A percentile compares a stretch with the other conserved stretches of the same genome.
Conservation (phyloP, 2,888 invertebrate genomes). For the Macrosiphum euphorbiae region DNA sequence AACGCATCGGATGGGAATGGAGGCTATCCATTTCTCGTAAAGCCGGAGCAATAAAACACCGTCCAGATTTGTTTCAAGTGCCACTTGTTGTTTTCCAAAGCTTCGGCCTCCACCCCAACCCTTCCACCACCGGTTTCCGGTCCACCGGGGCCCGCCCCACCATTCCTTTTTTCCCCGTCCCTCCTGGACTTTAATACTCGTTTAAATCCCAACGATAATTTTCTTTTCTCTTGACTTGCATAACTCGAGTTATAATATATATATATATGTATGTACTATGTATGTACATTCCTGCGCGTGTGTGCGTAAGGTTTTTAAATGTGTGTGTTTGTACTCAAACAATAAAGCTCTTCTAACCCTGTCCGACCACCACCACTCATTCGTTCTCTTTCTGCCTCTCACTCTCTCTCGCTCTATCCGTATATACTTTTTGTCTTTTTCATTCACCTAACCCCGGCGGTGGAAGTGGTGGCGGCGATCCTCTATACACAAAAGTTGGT, state of each 20-base stretch:
- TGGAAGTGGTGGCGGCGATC: neutral
- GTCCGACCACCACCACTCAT: neutral
- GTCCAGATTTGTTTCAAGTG: slow-evolving; percentile 52
- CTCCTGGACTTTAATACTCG: neutral
- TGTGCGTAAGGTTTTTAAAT: neutral
- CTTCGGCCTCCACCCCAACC: neutral
- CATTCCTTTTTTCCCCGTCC: neutral
- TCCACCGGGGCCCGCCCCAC: neutral
- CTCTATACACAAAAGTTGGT: neutral
- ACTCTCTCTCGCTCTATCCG: neutral
- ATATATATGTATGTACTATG: neutral
- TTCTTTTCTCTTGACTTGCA: slow-evolving; percentile 35
- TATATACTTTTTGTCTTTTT: neutral
- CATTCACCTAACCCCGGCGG: neutral
- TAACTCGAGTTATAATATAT: slow-evolving; percentile 28
- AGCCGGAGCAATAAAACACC: slow-evolving; percentile 59
- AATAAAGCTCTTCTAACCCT: neutral
- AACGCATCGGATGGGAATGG: slow-evolving; percentile 16
- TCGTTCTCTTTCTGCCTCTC: neutral
- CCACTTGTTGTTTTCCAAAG: slow-evolving; percentile 63
- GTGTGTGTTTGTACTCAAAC: neutral
- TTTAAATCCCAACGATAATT: slow-evolving; percentile 53
- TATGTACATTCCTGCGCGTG: neutral
- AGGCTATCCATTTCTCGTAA: slow-evolving; percentile 48
- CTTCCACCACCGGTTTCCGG: neutral